Percentiles rank a stretch among this genome's conserved stretches.
Conservation (phyloP, 2,113 vertebrate genomes). For the Platysternon megacephalum region DNA sequence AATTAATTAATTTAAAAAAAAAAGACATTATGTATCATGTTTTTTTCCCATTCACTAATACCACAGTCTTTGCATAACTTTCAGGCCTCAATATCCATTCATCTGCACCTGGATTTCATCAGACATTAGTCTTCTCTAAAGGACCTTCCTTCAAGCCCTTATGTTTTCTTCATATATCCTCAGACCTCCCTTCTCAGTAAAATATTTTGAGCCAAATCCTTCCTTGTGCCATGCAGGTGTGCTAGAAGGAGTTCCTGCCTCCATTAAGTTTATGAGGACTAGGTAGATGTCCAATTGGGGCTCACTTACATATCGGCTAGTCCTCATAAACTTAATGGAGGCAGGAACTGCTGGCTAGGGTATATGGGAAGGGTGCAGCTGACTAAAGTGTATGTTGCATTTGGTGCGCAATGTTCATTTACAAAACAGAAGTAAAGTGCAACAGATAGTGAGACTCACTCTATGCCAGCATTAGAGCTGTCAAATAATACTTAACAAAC, state of each 20-base stretch:
- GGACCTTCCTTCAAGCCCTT: neutral
- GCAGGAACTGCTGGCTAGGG: neutral
- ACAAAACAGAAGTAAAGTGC: conserved; percentile 60
- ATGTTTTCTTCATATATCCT: neutral
- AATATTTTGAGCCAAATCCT: neutral
- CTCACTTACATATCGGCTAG: conserved; percentile 40
- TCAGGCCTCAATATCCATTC: neutral
- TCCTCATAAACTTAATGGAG: conserved; percentile 32
- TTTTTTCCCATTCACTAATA: neutral
- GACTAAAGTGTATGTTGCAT: neutral
- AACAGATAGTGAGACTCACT: conserved; percentile 7
- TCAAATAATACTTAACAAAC: conserved; percentile 21
- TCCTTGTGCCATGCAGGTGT: rapidly evolving
- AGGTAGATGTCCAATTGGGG: too few relatives aligned
- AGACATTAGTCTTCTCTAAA: neutral
- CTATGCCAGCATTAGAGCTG: neutral
- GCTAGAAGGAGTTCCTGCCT: too few relatives aligned
- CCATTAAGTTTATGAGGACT: too few relatives aligned
- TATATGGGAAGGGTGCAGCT: neutral
- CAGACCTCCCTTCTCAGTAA: neutral
- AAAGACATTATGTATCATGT: rapidly evolving
- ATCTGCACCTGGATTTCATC: neutral
- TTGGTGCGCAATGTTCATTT: neutral
- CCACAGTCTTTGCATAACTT: neutral
- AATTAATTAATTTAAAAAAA: neutral